Evolutionary conservation across 2,797 vertebrate species (phyloP).

Genomic region (Sebastes elongatus): DNA sequence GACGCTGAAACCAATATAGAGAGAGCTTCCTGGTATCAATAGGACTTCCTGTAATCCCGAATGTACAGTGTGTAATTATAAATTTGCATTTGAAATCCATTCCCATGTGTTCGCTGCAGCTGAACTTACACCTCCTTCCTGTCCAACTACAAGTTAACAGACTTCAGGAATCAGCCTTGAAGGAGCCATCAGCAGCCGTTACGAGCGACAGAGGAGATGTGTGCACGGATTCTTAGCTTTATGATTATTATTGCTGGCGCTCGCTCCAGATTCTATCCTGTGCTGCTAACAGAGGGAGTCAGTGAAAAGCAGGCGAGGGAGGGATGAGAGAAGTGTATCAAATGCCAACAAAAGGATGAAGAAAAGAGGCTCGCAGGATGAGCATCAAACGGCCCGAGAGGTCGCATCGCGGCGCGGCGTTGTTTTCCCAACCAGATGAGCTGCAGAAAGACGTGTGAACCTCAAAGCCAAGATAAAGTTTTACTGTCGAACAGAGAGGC

Average conservation of each 20-base stretch:
- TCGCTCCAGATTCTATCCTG: conserved; percentile 28
- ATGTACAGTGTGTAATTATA: neutral
- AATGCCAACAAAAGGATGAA: conserved; percentile 34
- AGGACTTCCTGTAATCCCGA: neutral
- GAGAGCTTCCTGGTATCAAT: neutral
- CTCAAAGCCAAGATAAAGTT: conserved; percentile 64
- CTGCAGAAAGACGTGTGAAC: conserved; percentile 18
- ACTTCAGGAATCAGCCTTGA: conserved; percentile 54
- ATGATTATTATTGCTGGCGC: conserved; percentile 75
- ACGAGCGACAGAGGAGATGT: conserved; percentile 61
- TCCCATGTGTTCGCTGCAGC: neutral
- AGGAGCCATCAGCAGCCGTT: conserved; percentile 54
- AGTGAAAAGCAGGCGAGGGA: conserved; percentile 16
- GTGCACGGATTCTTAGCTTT: conserved; percentile 70
- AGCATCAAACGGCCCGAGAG: conserved; percentile 49
- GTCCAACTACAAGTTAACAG: conserved; percentile 31
- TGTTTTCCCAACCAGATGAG: conserved; percentile 55
- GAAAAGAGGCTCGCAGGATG: conserved; percentile 11
- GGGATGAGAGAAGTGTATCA: conserved; percentile 16
- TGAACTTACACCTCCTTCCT: conserved; percentile 16
- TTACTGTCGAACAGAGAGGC: conserved; percentile 22
- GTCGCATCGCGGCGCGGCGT: neutral
- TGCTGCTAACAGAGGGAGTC: conserved; percentile 27
- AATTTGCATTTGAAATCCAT: neutral
- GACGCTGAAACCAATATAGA: neutral